phyloP scores from a whole-genome alignment of 92 coral and sea anemone species.

The Galaxea fascicularis region DNA sequence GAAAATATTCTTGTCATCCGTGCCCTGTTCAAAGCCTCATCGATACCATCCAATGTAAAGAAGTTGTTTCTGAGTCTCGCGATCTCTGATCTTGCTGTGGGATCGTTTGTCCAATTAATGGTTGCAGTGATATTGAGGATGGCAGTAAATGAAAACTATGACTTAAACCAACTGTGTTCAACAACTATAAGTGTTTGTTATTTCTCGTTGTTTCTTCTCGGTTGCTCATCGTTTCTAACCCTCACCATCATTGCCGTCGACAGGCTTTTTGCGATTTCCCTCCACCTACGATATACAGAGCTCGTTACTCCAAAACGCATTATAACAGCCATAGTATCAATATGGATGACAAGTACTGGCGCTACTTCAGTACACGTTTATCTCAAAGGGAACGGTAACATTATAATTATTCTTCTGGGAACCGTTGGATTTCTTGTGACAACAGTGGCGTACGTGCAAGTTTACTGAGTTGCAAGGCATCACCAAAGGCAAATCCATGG shows the following conservation, averaged over 20 bases:
- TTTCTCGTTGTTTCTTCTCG: neutral
- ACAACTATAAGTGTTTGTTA: neutral
- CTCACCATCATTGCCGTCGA: conserved; percentile 37
- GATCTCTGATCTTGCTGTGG: conserved; percentile 35
- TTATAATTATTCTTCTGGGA: neutral
- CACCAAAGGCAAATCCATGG: conserved; percentile 24
- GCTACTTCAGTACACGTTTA: neutral
- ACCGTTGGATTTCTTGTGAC: neutral
- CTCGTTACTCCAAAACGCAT: conserved; percentile 39
- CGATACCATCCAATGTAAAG: conserved; percentile 34
- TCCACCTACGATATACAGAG: conserved; percentile 40
- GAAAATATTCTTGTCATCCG: conserved; percentile 20
- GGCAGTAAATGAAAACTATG: neutral
- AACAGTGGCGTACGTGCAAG: neutral
- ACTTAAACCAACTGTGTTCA: neutral
- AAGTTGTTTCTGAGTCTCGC: too few relatives aligned
- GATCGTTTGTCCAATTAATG: conserved; percentile 18
- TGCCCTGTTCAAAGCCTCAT: conserved; percentile 27
- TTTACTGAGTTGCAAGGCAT: neutral
- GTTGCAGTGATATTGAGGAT: neutral
- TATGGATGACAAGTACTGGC: conserved; percentile 27
- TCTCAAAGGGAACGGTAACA: neutral
- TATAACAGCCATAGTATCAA: neutral
- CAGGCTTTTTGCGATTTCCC: conserved; percentile 42
- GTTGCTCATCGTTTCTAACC: conserved; percentile 11